Conservation (phyloP, 2,888 invertebrate species). For the Habrosyne pyritoides region DNA sequence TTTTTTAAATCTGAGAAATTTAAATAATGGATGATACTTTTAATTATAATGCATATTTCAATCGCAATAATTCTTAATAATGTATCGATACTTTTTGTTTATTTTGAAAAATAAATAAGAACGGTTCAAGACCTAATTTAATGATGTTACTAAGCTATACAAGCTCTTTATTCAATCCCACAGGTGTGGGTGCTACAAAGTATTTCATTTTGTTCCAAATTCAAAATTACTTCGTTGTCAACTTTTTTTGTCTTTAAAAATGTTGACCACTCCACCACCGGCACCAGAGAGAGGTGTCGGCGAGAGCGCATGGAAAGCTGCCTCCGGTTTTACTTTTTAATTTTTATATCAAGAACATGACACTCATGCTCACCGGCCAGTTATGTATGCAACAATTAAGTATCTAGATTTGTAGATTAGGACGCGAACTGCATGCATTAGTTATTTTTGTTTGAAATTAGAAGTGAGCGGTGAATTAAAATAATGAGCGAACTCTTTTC, state of each 20-base stretch:
- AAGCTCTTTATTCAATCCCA: too few species aligned
- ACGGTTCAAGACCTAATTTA: too few species aligned
- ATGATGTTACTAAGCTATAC: too few species aligned
- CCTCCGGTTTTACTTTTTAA: constrained; percentile 70
- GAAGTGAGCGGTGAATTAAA: not conserved
- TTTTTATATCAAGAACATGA: constrained; percentile 60
- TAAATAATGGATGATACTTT: too few species aligned
- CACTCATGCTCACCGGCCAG: constrained; percentile 1
- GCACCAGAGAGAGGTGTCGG: constrained; percentile 63
- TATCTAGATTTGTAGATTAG: constrained; percentile 45
- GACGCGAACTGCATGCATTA: constrained; percentile 36
- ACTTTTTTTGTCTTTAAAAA: constrained; percentile 30
- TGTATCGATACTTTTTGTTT: too few species aligned
- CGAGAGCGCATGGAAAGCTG: constrained; percentile 71
- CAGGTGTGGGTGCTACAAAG: too few species aligned
- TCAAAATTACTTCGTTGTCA: too few species aligned
- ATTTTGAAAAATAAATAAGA: too few species aligned
- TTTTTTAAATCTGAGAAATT: not conserved
- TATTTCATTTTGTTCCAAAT: not conserved
- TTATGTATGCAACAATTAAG: not conserved
- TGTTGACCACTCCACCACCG: constrained; percentile 45
- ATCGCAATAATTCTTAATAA: too few species aligned
- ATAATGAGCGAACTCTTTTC: not conserved
- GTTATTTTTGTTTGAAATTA: not conserved
- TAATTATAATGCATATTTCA: too few species aligned